A percentile compares a stretch with the other conserved stretches of the same genome.
phyloP scores from a whole-genome alignment of 1,140 invertebrate genomes.

The Drosophila kanapiae region DNA sequence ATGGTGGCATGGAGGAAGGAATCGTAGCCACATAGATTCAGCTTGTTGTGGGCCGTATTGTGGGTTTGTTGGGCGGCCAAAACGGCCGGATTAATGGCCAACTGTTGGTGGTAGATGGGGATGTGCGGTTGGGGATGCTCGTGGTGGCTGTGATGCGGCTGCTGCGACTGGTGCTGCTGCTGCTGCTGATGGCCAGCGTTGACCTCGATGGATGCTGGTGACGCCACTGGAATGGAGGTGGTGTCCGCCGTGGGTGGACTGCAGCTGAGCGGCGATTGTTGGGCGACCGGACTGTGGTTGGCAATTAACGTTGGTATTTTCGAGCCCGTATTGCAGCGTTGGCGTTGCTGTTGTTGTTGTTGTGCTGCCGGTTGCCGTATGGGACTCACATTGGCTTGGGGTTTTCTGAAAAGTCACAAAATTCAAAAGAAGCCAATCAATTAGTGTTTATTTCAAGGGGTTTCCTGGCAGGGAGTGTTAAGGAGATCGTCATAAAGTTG shows the following conservation, averaged over 20 bases:
- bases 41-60: constrained; percentile 83
- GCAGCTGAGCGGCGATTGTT: constrained; percentile 69
- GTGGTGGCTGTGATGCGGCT: constrained; percentile 58
- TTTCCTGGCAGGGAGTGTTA: not conserved
- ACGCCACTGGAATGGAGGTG: constrained; percentile 53
- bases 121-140: constrained; percentile 87
- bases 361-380: constrained; percentile 81
- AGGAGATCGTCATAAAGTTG: constrained; percentile 2
- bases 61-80: constrained; percentile 78
- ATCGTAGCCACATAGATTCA: constrained; percentile 88
- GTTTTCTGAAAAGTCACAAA: constrained; percentile 71
- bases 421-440: constrained; percentile 11
- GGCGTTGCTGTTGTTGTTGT: constrained; percentile 77
- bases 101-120: constrained; percentile 84
- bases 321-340: constrained; percentile 84
- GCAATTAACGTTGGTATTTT: constrained; percentile 82
- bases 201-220: constrained; percentile 42
- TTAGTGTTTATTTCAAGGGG: constrained; percentile 4
- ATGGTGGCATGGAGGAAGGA: constrained; percentile 88
- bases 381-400: constrained; percentile 85
- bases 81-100: constrained; percentile 84
- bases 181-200: constrained; percentile 75
- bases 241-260: constrained; percentile 60
- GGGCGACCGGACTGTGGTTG: constrained; percentile 73
- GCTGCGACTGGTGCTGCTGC: constrained; percentile 42